Percentiles rank a stretch among this genome's conserved stretches.
These are phyloP conservation scores for Paratrypauchen microcephalus DNA, from an alignment of 2,797 vertebrate genomes.

Conservation along the genomic window DNA sequence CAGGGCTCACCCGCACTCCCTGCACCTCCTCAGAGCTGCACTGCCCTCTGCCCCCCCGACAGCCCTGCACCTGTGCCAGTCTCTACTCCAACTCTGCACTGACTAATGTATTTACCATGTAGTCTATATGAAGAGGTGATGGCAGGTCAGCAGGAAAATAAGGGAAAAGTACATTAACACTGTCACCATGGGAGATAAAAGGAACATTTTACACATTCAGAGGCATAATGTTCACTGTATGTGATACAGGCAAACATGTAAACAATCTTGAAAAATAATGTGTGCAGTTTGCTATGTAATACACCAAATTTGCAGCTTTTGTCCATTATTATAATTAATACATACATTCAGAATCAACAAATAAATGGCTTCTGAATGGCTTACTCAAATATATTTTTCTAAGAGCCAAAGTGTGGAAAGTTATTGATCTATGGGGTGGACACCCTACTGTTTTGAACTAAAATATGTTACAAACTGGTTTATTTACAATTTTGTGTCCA, in stretches of 20 bases:
- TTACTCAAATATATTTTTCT: neutral
- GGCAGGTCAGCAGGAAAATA: slow-evolving; percentile 19
- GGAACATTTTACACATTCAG: neutral
- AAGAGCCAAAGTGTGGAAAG: too few relatives aligned
- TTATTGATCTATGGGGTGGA: too few relatives aligned
- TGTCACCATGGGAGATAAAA: neutral
- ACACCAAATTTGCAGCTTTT: too few relatives aligned
- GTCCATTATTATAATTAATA: neutral
- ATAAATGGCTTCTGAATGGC: neutral
- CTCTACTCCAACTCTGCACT: slow-evolving; percentile 52
- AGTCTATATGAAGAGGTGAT: slow-evolving; percentile 40
- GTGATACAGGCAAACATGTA: neutral
- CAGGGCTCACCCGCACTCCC: slow-evolving; percentile 61
- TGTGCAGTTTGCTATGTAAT: too few relatives aligned
- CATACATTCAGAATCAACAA: neutral
- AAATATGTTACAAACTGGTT: too few relatives aligned
- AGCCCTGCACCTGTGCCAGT: slow-evolving; percentile 71
- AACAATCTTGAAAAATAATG: neutral
- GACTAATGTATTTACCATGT: slow-evolving; percentile 56
- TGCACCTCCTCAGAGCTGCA: slow-evolving; percentile 58
- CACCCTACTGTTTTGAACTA: too few relatives aligned
- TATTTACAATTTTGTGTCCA: too few relatives aligned
- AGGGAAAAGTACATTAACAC: neutral
- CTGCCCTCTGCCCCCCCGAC: slow-evolving; percentile 46
- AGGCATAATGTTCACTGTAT: neutral